phyloP scores from a whole-genome alignment of 2,797 vertebrate species.

The Sphaeramia orbicularis region DNA sequence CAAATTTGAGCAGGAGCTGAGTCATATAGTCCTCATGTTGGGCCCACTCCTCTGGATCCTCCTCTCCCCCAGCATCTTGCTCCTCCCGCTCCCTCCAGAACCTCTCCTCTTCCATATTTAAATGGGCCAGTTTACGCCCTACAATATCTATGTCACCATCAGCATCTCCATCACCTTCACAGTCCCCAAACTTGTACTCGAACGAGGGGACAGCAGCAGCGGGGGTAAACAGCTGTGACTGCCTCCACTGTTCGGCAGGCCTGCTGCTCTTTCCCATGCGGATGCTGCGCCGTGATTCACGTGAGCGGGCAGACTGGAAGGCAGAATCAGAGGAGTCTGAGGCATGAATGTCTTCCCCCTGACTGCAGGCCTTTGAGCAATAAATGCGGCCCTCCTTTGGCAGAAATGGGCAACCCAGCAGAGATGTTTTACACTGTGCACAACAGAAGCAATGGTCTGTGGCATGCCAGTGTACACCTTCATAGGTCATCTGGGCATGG shows the following conservation, averaged over 20 bases:
- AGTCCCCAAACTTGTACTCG: constrained; percentile 60
- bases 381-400: constrained; percentile 96
- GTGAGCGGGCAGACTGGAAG: constrained; percentile 94
- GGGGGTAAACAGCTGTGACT: constrained; percentile 87
- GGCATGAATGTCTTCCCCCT: constrained; percentile 93
- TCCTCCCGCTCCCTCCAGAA: constrained; percentile 91
- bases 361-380: constrained; percentile 96
- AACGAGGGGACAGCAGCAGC: constrained; percentile 35
- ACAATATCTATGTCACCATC: constrained; percentile 86
- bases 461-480: constrained; percentile 97
- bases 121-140: constrained; percentile 88
- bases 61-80: constrained; percentile 84
- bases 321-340: constrained; percentile 97
- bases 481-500: constrained; percentile 98
- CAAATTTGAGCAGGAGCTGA: constrained; percentile 95
- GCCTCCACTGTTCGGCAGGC: constrained; percentile 91
- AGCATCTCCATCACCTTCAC: constrained; percentile 47
- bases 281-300: constrained; percentile 93
- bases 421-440: constrained; percentile 93
- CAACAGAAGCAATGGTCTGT: constrained; percentile 96
- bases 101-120: constrained; percentile 88
- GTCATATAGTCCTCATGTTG: constrained; percentile 99
- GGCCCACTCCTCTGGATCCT: constrained; percentile 96
- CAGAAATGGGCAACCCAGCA: constrained; percentile 96
- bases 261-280: constrained; percentile 94